Evolutionary conservation across 1,140 invertebrate species (phyloP).

Genomic region (Papilio polytes): DNA sequence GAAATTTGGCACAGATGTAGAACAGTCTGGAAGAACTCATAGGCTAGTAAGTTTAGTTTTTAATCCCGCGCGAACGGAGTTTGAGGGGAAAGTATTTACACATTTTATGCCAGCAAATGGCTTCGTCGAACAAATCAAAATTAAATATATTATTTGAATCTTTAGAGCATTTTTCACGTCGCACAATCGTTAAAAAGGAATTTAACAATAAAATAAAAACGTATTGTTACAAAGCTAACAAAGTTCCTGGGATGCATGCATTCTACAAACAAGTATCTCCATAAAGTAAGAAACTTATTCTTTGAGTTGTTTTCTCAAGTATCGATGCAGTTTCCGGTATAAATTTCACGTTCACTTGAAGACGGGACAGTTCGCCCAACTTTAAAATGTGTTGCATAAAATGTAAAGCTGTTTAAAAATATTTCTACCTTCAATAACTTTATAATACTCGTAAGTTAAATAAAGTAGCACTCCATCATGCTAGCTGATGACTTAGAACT

Average conservation of each 20-base stretch:
- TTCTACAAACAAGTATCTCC: constrained; percentile 35
- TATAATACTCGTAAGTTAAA: background rate
- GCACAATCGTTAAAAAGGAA: background rate
- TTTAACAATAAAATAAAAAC: constrained; percentile 26
- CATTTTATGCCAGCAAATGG: background rate
- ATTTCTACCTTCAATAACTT: background rate
- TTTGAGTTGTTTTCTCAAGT: constrained; percentile 33
- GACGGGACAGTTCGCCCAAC: constrained; percentile 20
- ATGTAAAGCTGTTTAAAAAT: constrained; percentile 22
- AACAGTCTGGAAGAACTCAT: too few relatives aligned
- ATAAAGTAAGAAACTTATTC: constrained; percentile 36
- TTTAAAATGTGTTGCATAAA: constrained; percentile 29
- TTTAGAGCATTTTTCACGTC: background rate
- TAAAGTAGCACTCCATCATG: background rate
- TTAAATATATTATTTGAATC: background rate
- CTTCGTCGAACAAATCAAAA: background rate
- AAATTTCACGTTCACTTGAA: constrained; percentile 35
- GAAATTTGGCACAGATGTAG: too few relatives aligned
- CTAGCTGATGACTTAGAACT: background rate
- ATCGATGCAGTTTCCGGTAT: constrained; percentile 29
- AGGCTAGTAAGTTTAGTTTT: too few relatives aligned
- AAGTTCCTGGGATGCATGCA: constrained; percentile 20
- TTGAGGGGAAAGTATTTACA: too few relatives aligned
- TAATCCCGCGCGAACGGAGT: too few relatives aligned
- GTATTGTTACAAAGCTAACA: constrained; percentile 18